Conservation (phyloP, 2,888 invertebrate genomes). For the Lasioglossum figueresi region DNA sequence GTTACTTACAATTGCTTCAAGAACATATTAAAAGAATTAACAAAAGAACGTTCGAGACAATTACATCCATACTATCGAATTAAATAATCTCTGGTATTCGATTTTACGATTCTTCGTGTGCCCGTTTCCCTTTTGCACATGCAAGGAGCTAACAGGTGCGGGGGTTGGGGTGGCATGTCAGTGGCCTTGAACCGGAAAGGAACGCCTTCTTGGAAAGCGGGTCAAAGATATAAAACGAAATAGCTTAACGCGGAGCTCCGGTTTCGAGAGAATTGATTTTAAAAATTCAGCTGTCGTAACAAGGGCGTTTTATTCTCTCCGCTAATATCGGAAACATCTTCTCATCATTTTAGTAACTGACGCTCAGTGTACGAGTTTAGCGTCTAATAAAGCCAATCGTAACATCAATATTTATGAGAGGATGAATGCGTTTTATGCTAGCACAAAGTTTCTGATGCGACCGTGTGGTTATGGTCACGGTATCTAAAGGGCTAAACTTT, state of each 20-base stretch:
- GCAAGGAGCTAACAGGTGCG: neutral
- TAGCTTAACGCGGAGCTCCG: neutral
- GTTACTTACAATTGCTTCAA: neutral
- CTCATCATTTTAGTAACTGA: neutral
- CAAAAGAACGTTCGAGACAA: neutral
- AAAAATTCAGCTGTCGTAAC: neutral
- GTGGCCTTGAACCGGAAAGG: constrained; percentile 11
- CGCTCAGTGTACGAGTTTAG: neutral
- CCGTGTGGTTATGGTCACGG: neutral
- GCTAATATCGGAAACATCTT: neutral
- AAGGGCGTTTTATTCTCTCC: neutral
- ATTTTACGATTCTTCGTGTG: neutral
- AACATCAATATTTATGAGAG: neutral
- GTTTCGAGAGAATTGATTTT: constrained; percentile 6
- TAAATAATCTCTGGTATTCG: neutral
- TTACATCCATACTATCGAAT: neutral
- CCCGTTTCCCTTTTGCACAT: neutral
- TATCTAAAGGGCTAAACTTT: neutral
- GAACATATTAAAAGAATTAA: neutral
- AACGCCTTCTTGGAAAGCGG: neutral
- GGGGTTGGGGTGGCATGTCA: neutral
- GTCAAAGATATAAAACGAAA: neutral
- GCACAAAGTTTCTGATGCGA: neutral
- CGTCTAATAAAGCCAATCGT: neutral
- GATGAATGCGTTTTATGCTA: neutral